Conservation (phyloP, 2,888 invertebrate genomes). For the Diplazon laetatorius region DNA sequence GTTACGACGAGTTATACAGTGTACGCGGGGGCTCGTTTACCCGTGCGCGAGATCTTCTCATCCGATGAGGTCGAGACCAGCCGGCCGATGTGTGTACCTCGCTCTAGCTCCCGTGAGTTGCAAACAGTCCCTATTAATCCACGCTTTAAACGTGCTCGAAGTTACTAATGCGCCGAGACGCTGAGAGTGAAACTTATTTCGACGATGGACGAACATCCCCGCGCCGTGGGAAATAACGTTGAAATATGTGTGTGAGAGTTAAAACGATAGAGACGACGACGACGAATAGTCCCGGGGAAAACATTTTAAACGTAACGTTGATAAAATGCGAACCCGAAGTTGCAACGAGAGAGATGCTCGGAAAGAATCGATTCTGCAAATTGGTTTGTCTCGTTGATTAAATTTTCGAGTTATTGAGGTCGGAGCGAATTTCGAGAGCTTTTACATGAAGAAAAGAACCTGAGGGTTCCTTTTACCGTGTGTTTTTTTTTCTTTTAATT, state of each 20-base stretch:
- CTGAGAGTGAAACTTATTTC: constrained; percentile 2
- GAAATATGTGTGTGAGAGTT: not conserved
- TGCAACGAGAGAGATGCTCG: not conserved
- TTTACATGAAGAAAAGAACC: no score
- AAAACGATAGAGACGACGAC: constrained; percentile 15
- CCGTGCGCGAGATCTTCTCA: not conserved
- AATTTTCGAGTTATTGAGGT: constrained; percentile 70
- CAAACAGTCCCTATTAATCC: constrained; percentile 59
- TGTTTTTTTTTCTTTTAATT: no score
- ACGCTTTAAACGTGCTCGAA: constrained; percentile 65
- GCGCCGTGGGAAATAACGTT: no score
- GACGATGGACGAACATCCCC: constrained; percentile 1
- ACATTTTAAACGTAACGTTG: constrained; percentile 30
- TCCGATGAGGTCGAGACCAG: constrained; percentile 12
- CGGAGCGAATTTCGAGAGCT: constrained; percentile 36
- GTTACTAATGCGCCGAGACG: constrained; percentile 62
- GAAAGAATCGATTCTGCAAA: constrained; percentile 67
- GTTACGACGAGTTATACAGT: constrained; percentile 48
- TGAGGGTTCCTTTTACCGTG: no score
- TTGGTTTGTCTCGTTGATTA: constrained; percentile 71
- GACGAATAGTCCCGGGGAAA: constrained; percentile 44
- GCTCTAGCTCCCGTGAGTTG: constrained; percentile 22
- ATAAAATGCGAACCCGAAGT: constrained; percentile 21
- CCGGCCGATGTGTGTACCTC: no score
- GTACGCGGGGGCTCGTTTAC: not conserved